phyloP scores from a whole-genome alignment of 35 echinoderm and acorn worm species.

The Hemicentrotus pulcherrimus region DNA sequence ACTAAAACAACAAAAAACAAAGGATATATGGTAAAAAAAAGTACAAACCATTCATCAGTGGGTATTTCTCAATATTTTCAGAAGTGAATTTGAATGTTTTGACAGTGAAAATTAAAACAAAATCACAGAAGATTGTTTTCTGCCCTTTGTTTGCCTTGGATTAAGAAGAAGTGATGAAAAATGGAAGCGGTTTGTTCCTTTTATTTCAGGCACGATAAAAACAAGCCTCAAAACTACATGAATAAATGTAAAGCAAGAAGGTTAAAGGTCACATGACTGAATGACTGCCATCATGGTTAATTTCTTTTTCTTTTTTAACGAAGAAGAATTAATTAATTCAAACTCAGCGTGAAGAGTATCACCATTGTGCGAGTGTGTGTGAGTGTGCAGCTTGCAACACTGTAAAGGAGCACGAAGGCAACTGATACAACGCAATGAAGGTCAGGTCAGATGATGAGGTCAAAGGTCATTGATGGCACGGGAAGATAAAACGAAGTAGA shows the following conservation, averaged over 20 bases:
- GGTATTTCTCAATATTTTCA: not conserved
- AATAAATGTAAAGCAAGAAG: conserved; percentile 6
- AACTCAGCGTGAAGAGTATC: conserved; percentile 10
- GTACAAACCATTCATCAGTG: not conserved
- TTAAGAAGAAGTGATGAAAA: not conserved
- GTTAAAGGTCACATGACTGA: not conserved
- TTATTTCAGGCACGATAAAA: conserved; percentile 5
- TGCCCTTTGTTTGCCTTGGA: not conserved
- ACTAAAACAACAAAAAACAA: not conserved
- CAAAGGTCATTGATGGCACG: conserved; percentile 49
- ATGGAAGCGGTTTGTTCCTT: not conserved
- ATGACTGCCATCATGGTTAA: not conserved
- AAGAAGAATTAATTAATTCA: not conserved
- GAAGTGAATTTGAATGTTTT: not conserved
- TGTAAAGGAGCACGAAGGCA: conserved; percentile 34
- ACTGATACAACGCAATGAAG: conserved; percentile 52
- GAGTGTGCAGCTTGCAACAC: conserved; percentile 49
- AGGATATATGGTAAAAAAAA: not conserved
- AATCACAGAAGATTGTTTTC: not conserved
- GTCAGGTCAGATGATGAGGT: conserved; percentile 48
- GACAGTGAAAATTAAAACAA: not conserved
- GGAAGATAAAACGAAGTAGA: conserved; percentile 37
- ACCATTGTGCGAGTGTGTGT: conserved; percentile 52
- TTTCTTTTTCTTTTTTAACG: not conserved
- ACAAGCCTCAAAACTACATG: conserved; percentile 10